Base-by-base conservation (phyloP, 2,888 invertebrate species). In the Lithophane ornitopus region DNA sequence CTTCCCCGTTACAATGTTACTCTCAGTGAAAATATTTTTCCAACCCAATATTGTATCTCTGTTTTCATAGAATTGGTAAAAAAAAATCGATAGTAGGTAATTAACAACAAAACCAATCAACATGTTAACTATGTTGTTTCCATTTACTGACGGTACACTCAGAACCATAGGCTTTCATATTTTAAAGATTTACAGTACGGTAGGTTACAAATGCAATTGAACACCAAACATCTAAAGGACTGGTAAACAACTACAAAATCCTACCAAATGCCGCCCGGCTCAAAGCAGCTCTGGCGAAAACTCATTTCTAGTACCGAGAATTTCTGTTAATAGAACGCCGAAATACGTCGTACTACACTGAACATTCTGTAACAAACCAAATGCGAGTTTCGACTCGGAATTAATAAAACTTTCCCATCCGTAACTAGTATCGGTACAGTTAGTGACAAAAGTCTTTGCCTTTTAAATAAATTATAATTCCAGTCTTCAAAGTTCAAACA, bases 401-500 rank as follows among this genome's bases (percentile, higher is more conserved):
- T 74, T 58, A 39, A 39, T 58, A 39, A 73, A 74, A 58, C 16
- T 73, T 74, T 58, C 26, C 16, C 4, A 12, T 16, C 11, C 26
- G 19, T 58, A 16, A 16, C 16, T 14, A n/a, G 6, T 22, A 56
- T 34, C 26, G 39, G 52, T 71, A 54, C 12, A 34, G 54, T 19
- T 28, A 44, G 9, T n/a, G n/a, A 44, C n/a, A 54, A 34, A 74
- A 44, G 28, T 34, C 1, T 9, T 26, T 19, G 19, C 3, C 16
- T 26, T 34, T 34, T 66, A 49, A 26, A 44, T 65, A 26, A 19
- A 41, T 63, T 3, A 8, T 14, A 28, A 7, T 11, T 1, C 11
- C 28, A 22, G 14, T 46, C 8, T n/a, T 49, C 46, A 46, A 46
- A 28, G n/a, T n/a, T n/a, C n/a, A n/a, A 88, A 90, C 85, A 88